These are phyloP conservation scores for Lutjanus argentimaculatus DNA, from an alignment of 2,797 vertebrate genomes.

Conservation along the genomic window DNA sequence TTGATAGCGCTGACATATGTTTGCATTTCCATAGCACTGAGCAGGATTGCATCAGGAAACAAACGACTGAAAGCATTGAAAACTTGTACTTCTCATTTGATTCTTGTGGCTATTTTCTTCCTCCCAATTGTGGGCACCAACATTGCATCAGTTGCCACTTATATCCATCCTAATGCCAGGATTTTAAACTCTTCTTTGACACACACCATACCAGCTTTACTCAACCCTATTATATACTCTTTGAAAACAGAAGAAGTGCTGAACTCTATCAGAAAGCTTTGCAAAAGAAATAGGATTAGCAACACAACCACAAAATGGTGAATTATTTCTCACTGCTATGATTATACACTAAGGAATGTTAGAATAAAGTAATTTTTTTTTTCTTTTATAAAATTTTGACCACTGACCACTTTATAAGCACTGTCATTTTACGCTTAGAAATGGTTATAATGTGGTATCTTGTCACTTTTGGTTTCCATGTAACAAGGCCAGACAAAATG, in stretches of 20 bases:
- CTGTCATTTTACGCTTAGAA: background rate
- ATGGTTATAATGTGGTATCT: background rate
- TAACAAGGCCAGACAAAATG: background rate
- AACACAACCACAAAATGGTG: background rate
- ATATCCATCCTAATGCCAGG: constrained; percentile 59
- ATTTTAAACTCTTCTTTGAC: constrained; percentile 71
- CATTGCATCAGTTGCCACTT: background rate
- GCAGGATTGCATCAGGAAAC: constrained; percentile 53
- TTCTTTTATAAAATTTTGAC: too few relatives aligned
- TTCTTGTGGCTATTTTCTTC: constrained; percentile 74
- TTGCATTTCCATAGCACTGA: constrained; percentile 62
- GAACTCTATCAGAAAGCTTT: constrained; percentile 55
- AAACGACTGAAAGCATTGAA: constrained; percentile 64
- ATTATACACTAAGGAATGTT: background rate
- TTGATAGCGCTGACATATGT: constrained; percentile 67
- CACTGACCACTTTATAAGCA: background rate
- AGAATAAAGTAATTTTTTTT: background rate
- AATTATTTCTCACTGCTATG: background rate
- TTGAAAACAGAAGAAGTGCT: constrained; percentile 77
- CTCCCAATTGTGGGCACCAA: constrained; percentile 55
- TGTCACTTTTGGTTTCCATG: background rate
- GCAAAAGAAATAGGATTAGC: background rate
- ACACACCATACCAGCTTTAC: constrained; percentile 60
- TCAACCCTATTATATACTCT: constrained; percentile 78
- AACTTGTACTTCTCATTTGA: constrained; percentile 76